phyloP scores from a whole-genome alignment of 2,888 invertebrate genomes.

The Bimastos eiseni region DNA sequence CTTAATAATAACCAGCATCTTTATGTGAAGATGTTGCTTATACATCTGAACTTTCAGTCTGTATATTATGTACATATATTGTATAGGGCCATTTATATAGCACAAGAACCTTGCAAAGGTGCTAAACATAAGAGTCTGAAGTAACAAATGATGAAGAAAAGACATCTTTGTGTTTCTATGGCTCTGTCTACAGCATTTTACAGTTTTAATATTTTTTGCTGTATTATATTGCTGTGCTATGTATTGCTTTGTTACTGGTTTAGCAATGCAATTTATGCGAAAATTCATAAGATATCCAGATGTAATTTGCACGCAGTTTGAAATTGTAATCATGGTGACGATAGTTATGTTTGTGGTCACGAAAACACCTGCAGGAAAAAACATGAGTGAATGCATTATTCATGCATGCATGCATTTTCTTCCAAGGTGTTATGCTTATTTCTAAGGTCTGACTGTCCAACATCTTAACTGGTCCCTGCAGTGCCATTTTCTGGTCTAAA shows the following conservation, averaged over 20 bases:
- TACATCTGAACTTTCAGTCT: not conserved
- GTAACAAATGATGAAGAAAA: too few relatives aligned
- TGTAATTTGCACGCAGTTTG: not conserved
- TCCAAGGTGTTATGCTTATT: not conserved
- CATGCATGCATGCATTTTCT: not conserved
- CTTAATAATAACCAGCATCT: not conserved
- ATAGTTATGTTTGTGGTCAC: not conserved
- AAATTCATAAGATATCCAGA: not conserved
- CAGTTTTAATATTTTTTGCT: not conserved
- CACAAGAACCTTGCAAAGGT: too few relatives aligned
- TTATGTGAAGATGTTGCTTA: not conserved
- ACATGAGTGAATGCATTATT: not conserved
- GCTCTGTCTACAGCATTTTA: not conserved
- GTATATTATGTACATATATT: too few relatives aligned
- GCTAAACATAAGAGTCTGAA: too few relatives aligned
- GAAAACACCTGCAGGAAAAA: not conserved
- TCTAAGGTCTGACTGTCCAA: not conserved
- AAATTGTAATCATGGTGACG: not conserved
- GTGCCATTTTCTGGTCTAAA: not conserved
- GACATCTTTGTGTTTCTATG: not conserved
- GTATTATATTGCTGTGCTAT: not conserved
- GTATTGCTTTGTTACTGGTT: not conserved
- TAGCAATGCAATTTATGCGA: not conserved
- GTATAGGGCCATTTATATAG: too few relatives aligned
- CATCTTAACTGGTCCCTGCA: not conserved